phyloP scores from a whole-genome alignment of 92 coral and sea anemone genomes.

The Parazoanthus darwini region DNA sequence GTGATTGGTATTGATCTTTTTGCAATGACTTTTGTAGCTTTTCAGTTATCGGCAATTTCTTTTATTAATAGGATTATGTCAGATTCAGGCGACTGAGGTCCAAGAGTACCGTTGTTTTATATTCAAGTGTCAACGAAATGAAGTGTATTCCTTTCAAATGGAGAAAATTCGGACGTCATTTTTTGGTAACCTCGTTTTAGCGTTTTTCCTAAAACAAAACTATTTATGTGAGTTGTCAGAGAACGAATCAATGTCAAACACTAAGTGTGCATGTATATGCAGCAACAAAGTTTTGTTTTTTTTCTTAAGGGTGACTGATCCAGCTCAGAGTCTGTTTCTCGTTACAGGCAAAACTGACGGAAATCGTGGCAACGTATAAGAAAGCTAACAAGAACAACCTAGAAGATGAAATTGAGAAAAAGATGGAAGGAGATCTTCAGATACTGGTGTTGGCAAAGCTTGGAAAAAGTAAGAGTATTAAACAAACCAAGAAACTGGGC shows the following conservation, averaged over 20 bases:
- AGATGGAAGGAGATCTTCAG: conserved; percentile 75
- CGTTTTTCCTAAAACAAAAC: background rate
- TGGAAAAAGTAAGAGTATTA: conserved; percentile 67
- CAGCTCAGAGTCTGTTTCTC: background rate
- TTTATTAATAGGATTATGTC: background rate
- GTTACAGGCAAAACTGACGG: conserved; percentile 60
- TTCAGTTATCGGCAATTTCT: background rate
- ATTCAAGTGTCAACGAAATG: background rate
- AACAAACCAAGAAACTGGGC: background rate
- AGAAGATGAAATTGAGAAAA: conserved; percentile 80
- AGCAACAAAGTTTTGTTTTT: too few relatives aligned
- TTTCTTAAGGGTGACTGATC: background rate
- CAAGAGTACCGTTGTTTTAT: background rate
- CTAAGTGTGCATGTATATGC: too few relatives aligned
- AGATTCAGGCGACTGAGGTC: too few relatives aligned
- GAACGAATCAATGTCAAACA: too few relatives aligned
- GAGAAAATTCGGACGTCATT: background rate
- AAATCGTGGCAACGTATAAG: conserved; percentile 73
- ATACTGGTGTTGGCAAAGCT: conserved; percentile 85
- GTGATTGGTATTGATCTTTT: too few relatives aligned
- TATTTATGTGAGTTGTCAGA: background rate
- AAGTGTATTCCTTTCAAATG: background rate
- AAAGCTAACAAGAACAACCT: conserved; percentile 67
- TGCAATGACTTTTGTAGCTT: too few relatives aligned
- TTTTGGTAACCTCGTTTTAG: background rate